Conservation (phyloP, 1,140 invertebrate genomes). For the Drosophila obscura region DNA sequence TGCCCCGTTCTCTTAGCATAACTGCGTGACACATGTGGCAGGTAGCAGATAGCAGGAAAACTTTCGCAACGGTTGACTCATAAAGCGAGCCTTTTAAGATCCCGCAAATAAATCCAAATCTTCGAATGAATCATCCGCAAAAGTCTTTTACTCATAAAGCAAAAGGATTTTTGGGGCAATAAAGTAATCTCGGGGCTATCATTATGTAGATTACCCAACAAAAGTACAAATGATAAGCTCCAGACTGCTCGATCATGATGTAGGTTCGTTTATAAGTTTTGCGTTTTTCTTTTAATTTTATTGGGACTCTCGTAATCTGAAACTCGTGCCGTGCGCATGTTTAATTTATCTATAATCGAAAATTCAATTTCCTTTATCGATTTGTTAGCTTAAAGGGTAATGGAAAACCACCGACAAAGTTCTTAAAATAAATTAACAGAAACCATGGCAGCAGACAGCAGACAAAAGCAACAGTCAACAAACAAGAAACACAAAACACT, state of each 20-base stretch:
- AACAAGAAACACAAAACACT: conserved; percentile 38
- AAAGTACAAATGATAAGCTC: conserved; percentile 7
- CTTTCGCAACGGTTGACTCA: conserved; percentile 35
- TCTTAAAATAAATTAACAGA: conserved; percentile 29
- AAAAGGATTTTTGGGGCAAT: too few species aligned
- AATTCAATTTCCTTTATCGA: conserved; percentile 27
- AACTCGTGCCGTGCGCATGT: conserved; percentile 39
- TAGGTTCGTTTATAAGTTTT: too few species aligned
- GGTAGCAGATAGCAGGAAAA: conserved; percentile 12
- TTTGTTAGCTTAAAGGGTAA: conserved; percentile 17
- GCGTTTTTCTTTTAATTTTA: not conserved
- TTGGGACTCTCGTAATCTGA: conserved; percentile 15
- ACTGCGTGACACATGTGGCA: conserved; percentile 27
- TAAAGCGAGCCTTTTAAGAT: not conserved
- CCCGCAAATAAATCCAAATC: conserved; percentile 14
- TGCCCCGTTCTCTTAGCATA: conserved; percentile 11
- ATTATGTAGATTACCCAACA: conserved; percentile 12
- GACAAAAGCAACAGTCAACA: conserved; percentile 41
- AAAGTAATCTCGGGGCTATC: not conserved
- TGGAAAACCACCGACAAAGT: not conserved
- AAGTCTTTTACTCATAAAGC: not conserved
- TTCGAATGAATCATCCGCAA: conserved; percentile 19
- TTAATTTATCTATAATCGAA: conserved; percentile 9
- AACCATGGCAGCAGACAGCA: conserved; percentile 40
- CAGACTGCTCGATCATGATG: not conserved